Conservation (phyloP, 2,888 invertebrate genomes). For the Trisateles emortualis region DNA sequence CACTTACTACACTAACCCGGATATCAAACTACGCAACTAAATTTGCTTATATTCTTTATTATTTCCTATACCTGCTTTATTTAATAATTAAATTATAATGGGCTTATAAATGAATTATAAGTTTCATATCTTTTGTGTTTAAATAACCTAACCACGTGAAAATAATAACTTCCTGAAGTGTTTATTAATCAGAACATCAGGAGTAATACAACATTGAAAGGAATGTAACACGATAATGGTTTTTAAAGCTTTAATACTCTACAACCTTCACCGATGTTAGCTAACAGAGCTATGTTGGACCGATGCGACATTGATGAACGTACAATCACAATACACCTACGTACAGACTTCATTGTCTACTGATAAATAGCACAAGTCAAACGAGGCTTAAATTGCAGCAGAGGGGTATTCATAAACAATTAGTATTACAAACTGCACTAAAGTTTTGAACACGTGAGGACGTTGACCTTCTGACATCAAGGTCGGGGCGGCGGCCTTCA, state of each 20-base stretch:
- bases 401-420: slow-evolving; percentile 23
- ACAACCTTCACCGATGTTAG: slow-evolving; percentile 37
- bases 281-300: slow-evolving; percentile 30
- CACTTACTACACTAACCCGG: no score
- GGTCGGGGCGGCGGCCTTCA: slow-evolving; percentile 86
- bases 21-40: no score
- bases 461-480: slow-evolving; percentile 84
- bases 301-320: slow-evolving; percentile 43
- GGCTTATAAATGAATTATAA: background rate
- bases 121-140: background rate
- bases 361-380: slow-evolving; percentile 4
- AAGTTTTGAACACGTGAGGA: slow-evolving; percentile 77
- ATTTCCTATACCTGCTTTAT: background rate
- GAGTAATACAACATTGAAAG: background rate
- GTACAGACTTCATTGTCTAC: slow-evolving; percentile 10
- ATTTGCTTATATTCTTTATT: background rate
- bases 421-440: slow-evolving; percentile 60
- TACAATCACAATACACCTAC: slow-evolving; percentile 32
- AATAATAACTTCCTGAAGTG: background rate
- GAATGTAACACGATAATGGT: slow-evolving; percentile 11
- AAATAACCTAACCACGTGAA: background rate
- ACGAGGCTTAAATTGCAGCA: background rate
- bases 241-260: slow-evolving; percentile 21
- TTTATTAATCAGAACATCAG: slow-evolving; percentile 3
- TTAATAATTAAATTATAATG: background rate